Evolutionary conservation across 2,797 vertebrate species (phyloP).

Genomic region (Lacerta agilis): DNA sequence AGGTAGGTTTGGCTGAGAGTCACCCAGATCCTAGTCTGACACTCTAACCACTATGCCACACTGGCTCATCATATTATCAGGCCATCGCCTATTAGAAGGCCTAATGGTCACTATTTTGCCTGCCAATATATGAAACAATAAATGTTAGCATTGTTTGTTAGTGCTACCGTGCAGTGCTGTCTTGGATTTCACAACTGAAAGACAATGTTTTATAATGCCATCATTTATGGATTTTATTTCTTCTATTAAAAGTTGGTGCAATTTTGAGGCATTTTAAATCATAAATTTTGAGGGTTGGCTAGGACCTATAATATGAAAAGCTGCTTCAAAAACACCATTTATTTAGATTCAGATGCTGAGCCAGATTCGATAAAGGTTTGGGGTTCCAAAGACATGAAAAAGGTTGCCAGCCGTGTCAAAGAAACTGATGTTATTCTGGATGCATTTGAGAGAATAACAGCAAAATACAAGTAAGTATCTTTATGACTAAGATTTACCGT

Average conservation of each 20-base stretch:
- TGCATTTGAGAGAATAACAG: conserved; percentile 75
- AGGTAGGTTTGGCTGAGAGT: too few relatives aligned
- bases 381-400: conserved; percentile 70
- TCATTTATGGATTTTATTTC: background rate
- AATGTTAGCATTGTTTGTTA: background rate
- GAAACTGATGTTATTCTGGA: conserved; percentile 80
- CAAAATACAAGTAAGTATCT: conserved; percentile 78
- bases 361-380: conserved; percentile 47
- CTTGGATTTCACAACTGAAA: background rate
- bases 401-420: conserved; percentile 65
- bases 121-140: background rate
- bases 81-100: background rate
- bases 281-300: background rate
- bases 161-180: background rate
- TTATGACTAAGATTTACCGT: background rate
- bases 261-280: background rate
- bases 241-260: background rate
- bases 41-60: too few relatives aligned
- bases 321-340: background rate
- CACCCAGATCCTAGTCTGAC: too few relatives aligned
- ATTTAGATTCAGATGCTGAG: conserved; percentile 52
- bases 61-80: too few relatives aligned
- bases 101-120: background rate
- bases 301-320: background rate
- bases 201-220: background rate